phyloP scores from a whole-genome alignment of 2,797 vertebrate species.

The Chrosomus eos region DNA sequence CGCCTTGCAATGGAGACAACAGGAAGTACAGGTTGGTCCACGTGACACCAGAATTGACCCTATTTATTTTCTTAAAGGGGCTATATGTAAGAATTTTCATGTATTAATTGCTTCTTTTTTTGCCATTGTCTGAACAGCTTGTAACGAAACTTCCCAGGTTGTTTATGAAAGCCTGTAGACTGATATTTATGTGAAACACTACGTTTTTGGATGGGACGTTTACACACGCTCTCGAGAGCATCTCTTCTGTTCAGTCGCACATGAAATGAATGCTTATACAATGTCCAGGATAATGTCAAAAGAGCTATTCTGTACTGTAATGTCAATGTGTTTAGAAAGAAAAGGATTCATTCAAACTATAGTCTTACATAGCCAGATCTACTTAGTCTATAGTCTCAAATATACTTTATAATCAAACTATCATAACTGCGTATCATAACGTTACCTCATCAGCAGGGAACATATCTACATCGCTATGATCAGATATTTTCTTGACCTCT shows the following conservation, averaged over 20 bases:
- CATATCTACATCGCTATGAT: background rate
- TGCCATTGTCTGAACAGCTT: background rate
- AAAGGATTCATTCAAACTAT: background rate
- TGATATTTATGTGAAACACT: background rate
- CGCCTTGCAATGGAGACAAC: conserved; percentile 67
- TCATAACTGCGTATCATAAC: background rate
- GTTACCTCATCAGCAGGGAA: background rate
- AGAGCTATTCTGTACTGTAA: background rate
- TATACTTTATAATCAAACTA: background rate
- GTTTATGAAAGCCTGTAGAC: background rate
- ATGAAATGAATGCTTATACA: background rate
- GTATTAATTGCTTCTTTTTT: background rate
- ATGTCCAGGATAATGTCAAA: background rate
- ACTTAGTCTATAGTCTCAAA: background rate
- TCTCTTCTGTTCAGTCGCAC: background rate
- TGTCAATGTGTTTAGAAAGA: background rate
- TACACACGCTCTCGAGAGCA: background rate
- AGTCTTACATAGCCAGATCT: too few relatives aligned
- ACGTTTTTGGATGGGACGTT: background rate
- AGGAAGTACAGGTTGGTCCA: conserved; percentile 73
- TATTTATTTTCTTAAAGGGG: background rate
- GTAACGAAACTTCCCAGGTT: background rate
- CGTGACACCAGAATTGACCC: background rate
- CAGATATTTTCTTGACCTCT: background rate
- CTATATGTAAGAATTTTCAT: background rate